Evolutionary conservation across 2,113 vertebrate species (phyloP).

Genomic region (Lepus europaeus): DNA sequence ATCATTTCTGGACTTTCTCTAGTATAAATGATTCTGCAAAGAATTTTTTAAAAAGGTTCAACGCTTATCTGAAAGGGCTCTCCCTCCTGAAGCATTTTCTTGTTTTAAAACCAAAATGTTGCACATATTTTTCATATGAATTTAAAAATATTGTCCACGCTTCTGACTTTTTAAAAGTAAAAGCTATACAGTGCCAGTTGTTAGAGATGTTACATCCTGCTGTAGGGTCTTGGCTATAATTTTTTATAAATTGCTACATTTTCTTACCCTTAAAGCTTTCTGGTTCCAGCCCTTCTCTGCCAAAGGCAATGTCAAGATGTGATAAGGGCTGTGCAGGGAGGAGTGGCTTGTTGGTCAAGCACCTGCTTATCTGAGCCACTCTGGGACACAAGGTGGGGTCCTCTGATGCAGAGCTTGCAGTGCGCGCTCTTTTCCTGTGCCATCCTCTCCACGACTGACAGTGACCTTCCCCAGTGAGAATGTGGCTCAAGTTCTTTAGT

Average conservation of each 20-base stretch:
- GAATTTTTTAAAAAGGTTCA: background rate
- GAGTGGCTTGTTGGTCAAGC: background rate
- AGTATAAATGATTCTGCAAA: too few relatives aligned
- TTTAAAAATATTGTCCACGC: background rate
- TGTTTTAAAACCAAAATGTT: background rate
- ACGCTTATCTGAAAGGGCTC: background rate
- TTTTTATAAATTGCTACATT: background rate
- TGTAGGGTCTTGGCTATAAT: background rate
- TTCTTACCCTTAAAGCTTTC: background rate
- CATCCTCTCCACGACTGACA: background rate
- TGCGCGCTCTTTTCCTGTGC: background rate
- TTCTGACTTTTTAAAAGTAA: constrained; percentile 12
- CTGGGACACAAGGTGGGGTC: background rate
- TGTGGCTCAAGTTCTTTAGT: background rate
- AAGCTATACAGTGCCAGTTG: background rate
- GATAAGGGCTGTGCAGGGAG: constrained; percentile 3
- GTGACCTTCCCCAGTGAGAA: background rate
- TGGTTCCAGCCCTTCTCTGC: background rate
- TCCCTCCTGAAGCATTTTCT: background rate
- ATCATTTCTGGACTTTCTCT: too few relatives aligned
- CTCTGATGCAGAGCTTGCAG: background rate
- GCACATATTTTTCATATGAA: background rate
- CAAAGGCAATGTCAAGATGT: background rate
- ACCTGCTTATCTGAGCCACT: background rate
- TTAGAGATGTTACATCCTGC: background rate